Conservation (phyloP, 2,888 invertebrate genomes). For the Leucophora obtusa region DNA sequence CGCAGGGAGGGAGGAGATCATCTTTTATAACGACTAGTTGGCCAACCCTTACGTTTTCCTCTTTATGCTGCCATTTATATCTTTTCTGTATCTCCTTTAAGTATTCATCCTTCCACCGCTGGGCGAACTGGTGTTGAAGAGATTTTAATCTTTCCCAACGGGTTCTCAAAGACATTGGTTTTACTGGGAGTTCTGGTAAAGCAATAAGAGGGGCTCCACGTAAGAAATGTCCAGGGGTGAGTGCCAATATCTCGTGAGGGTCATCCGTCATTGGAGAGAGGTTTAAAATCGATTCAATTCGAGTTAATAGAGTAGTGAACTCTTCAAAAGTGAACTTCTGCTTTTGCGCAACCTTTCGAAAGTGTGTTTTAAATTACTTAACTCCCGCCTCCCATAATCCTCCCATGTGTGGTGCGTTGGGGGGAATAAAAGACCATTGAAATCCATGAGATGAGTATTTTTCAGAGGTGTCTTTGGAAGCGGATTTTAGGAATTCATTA, state of each 20-base stretch:
- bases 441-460: conserved; percentile 12
- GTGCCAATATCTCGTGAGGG: conserved; percentile 10
- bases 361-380: conserved; percentile 42
- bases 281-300: conserved; percentile 24
- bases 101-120: conserved; percentile 46
- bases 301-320: conserved; percentile 27
- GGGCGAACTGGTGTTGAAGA: conserved; percentile 35
- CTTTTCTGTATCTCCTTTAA: not conserved
- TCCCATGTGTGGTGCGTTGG: conserved; percentile 47
- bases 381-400: conserved; percentile 49
- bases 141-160: conserved; percentile 38
- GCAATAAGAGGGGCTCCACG: conserved; percentile 10
- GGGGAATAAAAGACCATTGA: conserved; percentile 6
- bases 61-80: conserved; percentile 7
- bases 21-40: conserved; percentile 22
- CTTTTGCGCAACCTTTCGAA: conserved; percentile 18
- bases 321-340: conserved; percentile 39
- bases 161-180: not conserved
- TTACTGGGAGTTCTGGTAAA: not conserved
- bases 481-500: not conserved
- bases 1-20: conserved; percentile 13
- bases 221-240: conserved; percentile 31
- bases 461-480: not conserved
- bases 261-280: conserved; percentile 17
- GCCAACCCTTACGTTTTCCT: conserved; percentile 6